Conservation (phyloP, 2,797 vertebrate species). For the Pelochelys cantorii region DNA sequence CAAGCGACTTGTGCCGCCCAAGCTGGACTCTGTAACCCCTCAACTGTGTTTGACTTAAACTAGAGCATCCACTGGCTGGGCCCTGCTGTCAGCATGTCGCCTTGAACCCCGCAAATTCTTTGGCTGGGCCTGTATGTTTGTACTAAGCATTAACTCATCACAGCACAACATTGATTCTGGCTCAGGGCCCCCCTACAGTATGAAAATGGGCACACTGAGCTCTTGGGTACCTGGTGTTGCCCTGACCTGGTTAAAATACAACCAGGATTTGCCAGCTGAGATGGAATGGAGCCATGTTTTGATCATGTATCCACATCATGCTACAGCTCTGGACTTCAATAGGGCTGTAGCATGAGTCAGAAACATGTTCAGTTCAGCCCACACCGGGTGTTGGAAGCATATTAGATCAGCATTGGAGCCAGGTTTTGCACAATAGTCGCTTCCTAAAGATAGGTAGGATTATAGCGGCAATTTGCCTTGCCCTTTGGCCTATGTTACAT, state of each 20-base stretch:
- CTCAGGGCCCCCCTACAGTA: neutral
- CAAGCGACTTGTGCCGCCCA: no score
- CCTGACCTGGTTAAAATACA: neutral
- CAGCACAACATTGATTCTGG: neutral
- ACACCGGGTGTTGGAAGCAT: neutral
- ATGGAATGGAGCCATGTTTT: slow-evolving; percentile 28
- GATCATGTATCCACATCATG: neutral
- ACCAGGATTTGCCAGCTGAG: neutral
- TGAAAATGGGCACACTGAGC: slow-evolving; percentile 17
- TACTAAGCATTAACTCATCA: neutral
- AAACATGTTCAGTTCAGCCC: neutral
- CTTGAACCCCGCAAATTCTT: no score
- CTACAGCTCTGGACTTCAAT: neutral
- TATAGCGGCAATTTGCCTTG: neutral
- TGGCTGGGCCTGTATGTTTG: neutral
- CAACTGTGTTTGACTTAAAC: no score
- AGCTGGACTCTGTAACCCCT: no score
- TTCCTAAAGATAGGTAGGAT: neutral
- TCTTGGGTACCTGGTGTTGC: neutral
- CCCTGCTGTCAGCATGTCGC: no score
- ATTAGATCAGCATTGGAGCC: neutral
- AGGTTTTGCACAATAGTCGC: neutral
- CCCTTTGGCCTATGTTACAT: neutral
- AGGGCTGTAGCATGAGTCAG: neutral
- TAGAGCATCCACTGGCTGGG: no score